Base-by-base conservation (phyloP, 2,888 invertebrate species). In the Drosophila robusta region DNA sequence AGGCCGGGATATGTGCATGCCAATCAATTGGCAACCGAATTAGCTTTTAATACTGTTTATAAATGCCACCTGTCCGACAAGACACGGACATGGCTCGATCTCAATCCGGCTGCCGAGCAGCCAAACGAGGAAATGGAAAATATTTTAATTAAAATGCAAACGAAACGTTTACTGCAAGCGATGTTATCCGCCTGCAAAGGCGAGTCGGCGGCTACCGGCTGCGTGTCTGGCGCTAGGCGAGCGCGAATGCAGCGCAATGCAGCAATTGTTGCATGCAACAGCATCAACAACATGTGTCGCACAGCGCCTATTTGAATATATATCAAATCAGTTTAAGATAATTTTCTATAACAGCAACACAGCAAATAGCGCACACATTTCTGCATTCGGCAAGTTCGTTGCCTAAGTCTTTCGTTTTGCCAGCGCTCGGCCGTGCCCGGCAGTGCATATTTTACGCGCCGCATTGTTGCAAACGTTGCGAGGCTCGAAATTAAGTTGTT, bases 81-180 rank as follows among this genome's bases (percentile, higher is more conserved):
- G 61, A 70, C 63, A 64, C 63, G 78, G 80, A 80, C 83, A 80
- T 78, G 77, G 45, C 71, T 67, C 75, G 79, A 85, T 82, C 81
- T 79, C 80, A 68, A 79, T 85, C 60, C 77, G 45, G 65, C 60
- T 78, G 36, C 52, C 52, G 55, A 62, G n/a, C 55, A 49, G 24
- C 22, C 39, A 46, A 66, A 54, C 70, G 64, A 58, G 70, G 67
- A 84, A 84, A 82, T 68, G 78, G 62, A 76, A 82, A 87, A 86
- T 87, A 86, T 86, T 86, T 86, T 86, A 86, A 86, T 86, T 86
- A 86, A 86, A 87, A 86, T 80, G 81, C 87, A 85, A 80, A 78
- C 82, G 74, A 82, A 87, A 85, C 85, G 85, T 85, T 87, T 85
- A 85, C 82, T 78, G 87, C 78, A 78, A 73, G 78, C 80, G 87